A percentile compares a stretch with the other conserved stretches of the same genome.
phyloP scores from a whole-genome alignment of 2,888 invertebrate species.

The Ophion slaviceki region DNA sequence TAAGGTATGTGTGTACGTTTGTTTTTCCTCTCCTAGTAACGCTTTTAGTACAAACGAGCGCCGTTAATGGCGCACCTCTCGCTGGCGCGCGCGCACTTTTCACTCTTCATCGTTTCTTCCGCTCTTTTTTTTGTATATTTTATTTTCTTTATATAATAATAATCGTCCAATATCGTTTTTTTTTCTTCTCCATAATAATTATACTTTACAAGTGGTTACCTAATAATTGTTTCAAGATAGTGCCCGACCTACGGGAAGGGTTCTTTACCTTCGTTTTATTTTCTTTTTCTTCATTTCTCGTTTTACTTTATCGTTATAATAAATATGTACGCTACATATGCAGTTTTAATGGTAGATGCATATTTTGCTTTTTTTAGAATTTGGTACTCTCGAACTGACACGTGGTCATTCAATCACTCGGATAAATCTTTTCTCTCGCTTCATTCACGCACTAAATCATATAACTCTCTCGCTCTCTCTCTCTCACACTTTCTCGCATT shows the following conservation, averaged over 20 bases:
- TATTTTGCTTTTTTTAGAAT: constrained; percentile 79
- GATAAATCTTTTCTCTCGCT: constrained; percentile 59
- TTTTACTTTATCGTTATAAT: constrained; percentile 74
- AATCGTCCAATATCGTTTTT: constrained; percentile 68
- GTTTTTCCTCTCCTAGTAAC: constrained; percentile 50
- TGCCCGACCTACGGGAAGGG: constrained; percentile 75
- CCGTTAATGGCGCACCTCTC: constrained; percentile 63
- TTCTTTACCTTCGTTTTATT: constrained; percentile 56
- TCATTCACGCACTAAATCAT: constrained; percentile 46
- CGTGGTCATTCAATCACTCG: constrained; percentile 67
- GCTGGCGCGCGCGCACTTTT: constrained; percentile 52
- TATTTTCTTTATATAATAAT: constrained; percentile 66
- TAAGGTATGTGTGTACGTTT: constrained; percentile 60
- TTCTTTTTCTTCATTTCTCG: constrained; percentile 68
- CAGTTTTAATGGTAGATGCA: constrained; percentile 78
- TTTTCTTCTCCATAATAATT: constrained; percentile 69
- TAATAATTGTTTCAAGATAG: constrained; percentile 79
- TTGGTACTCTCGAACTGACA: constrained; percentile 82
- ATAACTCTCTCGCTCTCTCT: constrained; percentile 64
- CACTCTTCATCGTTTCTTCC: constrained; percentile 18
- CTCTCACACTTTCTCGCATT: constrained; percentile 60
- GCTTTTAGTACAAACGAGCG: constrained; percentile 69
- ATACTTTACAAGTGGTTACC: constrained; percentile 72
- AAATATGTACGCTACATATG: constrained; percentile 77
- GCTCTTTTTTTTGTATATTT: constrained; percentile 46